phyloP scores from a whole-genome alignment of 2,797 vertebrate species.

The Apogon talboti region DNA sequence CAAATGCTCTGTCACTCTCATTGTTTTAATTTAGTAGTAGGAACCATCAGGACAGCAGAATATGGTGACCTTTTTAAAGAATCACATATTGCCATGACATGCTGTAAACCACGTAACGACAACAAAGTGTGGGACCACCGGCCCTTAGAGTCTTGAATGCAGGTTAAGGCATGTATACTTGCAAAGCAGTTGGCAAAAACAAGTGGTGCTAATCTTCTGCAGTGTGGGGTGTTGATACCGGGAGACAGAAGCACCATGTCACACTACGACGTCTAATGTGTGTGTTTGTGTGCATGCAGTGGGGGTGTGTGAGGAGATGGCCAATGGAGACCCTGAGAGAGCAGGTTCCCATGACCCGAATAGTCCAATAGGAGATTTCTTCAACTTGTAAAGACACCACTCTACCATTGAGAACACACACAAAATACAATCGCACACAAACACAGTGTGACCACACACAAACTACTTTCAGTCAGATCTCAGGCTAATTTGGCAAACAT shows the following conservation, averaged over 20 bases:
- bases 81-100: conserved; percentile 1
- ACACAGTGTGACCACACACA: conserved; percentile 60
- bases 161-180: conserved; percentile 61
- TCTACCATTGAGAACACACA: conserved; percentile 39
- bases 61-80: neutral
- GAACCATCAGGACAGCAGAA: no score
- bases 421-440: conserved; percentile 24
- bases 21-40: no score
- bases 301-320: conserved; percentile 53
- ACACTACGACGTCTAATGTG: conserved; percentile 50
- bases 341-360: conserved; percentile 78
- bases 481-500: conserved; percentile 66
- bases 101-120: neutral
- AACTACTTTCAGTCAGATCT: conserved; percentile 57
- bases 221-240: conserved; percentile 49
- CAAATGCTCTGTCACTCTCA: no score
- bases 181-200: conserved; percentile 67
- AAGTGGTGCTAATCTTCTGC: conserved; percentile 64
- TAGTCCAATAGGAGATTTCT: conserved; percentile 65
- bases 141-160: conserved; percentile 30
- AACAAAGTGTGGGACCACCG: conserved; percentile 37
- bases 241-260: conserved; percentile 43
- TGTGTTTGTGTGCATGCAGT: conserved; percentile 22
- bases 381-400: conserved; percentile 66
- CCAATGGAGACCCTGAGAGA: conserved; percentile 67